Conservation (phyloP, 2,888 invertebrate genomes). For the Trachelus stipa region DNA sequence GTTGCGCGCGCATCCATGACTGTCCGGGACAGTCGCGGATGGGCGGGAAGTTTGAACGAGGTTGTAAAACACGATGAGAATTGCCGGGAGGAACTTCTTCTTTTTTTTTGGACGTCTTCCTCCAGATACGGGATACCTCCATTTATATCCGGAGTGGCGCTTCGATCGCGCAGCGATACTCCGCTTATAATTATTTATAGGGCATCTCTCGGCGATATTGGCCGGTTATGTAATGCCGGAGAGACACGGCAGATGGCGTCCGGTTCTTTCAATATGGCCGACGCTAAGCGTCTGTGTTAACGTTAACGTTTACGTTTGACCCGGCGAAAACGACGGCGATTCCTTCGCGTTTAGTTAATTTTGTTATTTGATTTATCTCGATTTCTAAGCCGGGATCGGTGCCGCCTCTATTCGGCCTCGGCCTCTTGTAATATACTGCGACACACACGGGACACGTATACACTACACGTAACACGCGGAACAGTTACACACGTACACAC, state of each 20-base stretch:
- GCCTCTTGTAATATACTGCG: conserved; percentile 64
- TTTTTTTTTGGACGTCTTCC: neutral
- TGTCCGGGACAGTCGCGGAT: conserved; percentile 1
- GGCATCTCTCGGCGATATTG: neutral
- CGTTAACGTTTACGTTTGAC: neutral
- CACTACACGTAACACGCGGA: conserved; percentile 42
- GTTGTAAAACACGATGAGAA: conserved; percentile 4
- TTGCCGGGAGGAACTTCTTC: neutral
- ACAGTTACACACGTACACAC: conserved; percentile 51
- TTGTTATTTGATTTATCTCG: conserved; percentile 66
- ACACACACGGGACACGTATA: conserved; percentile 48
- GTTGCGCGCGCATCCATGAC: conserved; percentile 4
- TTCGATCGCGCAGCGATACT: neutral
- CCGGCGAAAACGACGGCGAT: conserved; percentile 31
- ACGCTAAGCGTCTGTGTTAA: neutral
- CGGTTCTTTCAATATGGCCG: neutral
- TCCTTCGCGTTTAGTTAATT: conserved; percentile 64
- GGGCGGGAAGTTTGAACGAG: neutral
- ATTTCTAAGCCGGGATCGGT: conserved; percentile 55
- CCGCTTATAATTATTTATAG: neutral
- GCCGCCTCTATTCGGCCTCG: conserved; percentile 49
- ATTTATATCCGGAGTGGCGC: conserved; percentile 3
- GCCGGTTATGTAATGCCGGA: neutral
- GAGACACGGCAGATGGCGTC: neutral
- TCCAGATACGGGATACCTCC: neutral